Conservation (phyloP, 2,888 invertebrate species). For the Hypomecis punctinalis region DNA sequence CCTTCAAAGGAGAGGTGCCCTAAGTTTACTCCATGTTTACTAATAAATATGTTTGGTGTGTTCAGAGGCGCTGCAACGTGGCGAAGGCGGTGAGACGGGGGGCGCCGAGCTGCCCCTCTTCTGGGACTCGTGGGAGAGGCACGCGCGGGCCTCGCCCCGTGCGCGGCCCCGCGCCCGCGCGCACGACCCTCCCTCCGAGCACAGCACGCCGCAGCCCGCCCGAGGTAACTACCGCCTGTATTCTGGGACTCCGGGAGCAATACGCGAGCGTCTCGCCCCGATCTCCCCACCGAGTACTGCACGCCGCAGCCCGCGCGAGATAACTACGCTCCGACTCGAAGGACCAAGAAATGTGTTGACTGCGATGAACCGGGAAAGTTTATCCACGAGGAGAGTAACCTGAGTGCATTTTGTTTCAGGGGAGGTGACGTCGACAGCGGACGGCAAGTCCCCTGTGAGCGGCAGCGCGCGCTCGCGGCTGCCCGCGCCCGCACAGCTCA, state of each 20-base stretch:
- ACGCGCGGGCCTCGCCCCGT: conserved; percentile 80
- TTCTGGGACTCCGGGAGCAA: too few relatives aligned
- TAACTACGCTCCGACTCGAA: too few relatives aligned
- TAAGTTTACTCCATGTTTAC: too few relatives aligned
- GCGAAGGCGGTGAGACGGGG: conserved; percentile 75
- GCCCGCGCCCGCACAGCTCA: conserved; percentile 92
- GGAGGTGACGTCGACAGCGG: conserved; percentile 47
- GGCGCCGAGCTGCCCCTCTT: conserved; percentile 89
- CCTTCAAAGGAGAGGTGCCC: too few relatives aligned
- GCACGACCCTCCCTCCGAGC: conserved; percentile 35
- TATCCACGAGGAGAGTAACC: too few relatives aligned
- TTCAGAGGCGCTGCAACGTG: conserved; percentile 74
- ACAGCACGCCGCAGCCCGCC: conserved; percentile 51
- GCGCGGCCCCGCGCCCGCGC: conserved; percentile 51
- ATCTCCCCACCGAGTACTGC: too few relatives aligned
- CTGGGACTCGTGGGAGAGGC: conserved; percentile 98
- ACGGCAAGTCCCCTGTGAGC: conserved; percentile 89
- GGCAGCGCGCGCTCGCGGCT: conserved; percentile 87
- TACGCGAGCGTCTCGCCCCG: too few relatives aligned
- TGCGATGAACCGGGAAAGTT: too few relatives aligned
- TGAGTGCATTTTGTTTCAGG: neutral
- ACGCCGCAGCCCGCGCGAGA: too few relatives aligned
- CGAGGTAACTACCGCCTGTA: conserved; percentile 47
- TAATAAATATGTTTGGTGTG: neutral
- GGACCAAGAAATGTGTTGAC: too few relatives aligned